Conservation (phyloP, 1,140 invertebrate genomes). For the Pogonomyrmex californicus region DNA sequence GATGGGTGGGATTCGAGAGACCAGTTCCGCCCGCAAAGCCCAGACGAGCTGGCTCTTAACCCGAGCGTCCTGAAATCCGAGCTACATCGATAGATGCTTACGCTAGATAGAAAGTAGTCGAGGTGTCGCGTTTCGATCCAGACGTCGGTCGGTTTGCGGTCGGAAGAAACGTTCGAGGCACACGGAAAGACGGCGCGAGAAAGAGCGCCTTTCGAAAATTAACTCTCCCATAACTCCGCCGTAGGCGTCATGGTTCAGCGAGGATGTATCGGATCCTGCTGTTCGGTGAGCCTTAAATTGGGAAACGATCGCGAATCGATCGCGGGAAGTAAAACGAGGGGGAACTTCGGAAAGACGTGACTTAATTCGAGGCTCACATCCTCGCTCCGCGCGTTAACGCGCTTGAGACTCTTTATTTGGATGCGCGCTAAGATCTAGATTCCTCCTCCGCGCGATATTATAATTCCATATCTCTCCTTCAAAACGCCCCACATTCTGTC, state of each 20-base stretch:
- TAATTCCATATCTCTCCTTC: neutral
- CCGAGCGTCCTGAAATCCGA: slow-evolving; percentile 67
- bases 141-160: slow-evolving; percentile 52
- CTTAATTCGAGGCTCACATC: neutral
- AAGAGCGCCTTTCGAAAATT: neutral
- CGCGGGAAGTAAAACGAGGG: neutral
- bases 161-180: neutral
- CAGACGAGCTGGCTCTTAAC: slow-evolving; percentile 60
- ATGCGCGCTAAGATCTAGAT: neutral
- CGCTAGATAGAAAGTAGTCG: slow-evolving; percentile 74
- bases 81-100: slow-evolving; percentile 61
- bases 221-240: neutral
- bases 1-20: slow-evolving; percentile 33
- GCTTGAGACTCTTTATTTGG: neutral
- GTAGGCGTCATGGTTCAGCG: neutral
- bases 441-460: neutral
- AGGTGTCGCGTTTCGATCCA: slow-evolving; percentile 70
- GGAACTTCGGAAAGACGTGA: neutral
- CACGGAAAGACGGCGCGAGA: neutral
- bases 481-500: neutral
- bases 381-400: neutral
- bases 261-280: neutral
- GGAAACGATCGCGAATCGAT: neutral
- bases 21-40: slow-evolving; percentile 63
- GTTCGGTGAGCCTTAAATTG: neutral